Evolutionary conservation across 2,888 invertebrate genomes (phyloP).

Genomic region (Orthosia cruda): DNA sequence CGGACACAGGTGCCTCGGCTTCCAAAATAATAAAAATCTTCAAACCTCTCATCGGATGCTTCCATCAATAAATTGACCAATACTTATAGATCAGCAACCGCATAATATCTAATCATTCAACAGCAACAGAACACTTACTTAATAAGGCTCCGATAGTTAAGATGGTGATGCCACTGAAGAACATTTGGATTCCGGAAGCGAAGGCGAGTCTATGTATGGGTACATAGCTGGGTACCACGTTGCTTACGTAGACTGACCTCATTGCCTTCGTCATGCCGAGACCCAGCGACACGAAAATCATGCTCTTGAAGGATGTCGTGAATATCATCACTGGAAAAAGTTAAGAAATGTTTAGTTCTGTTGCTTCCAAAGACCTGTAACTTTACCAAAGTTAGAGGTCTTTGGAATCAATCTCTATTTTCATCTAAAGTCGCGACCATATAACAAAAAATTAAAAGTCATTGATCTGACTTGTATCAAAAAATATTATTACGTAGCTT

Average conservation of each 20-base stretch:
- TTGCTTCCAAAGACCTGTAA: not conserved
- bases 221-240: conserved; percentile 94
- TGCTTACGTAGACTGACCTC: conserved; percentile 93
- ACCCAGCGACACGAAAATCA: conserved; percentile 90
- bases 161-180: conserved; percentile 93
- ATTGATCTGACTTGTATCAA: too few relatives aligned
- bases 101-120: conserved; percentile 39
- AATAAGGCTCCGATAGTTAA: conserved; percentile 92
- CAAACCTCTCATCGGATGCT: not conserved
- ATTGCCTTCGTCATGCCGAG: conserved; percentile 94
- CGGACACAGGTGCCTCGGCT: too few relatives aligned
- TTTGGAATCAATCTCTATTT: too few relatives aligned
- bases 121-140: conserved; percentile 87
- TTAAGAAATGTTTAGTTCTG: not conserved
- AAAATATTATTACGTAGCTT: too few relatives aligned
- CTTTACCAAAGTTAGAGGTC: too few relatives aligned
- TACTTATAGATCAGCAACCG: conserved; percentile 10
- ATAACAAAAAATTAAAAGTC: too few relatives aligned
- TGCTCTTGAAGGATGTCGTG: conserved; percentile 84
- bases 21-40: too few relatives aligned
- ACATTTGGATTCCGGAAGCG: conserved; percentile 94
- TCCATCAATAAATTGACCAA: not conserved
- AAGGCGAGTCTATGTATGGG: conserved; percentile 93
- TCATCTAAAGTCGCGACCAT: too few relatives aligned
- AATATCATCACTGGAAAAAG: conserved; percentile 87